Percentiles rank a stretch among this genome's conserved stretches.
These are phyloP conservation scores for Acridotheres tristis DNA, from an alignment of 2,797 vertebrate species.

Conservation along the genomic window DNA sequence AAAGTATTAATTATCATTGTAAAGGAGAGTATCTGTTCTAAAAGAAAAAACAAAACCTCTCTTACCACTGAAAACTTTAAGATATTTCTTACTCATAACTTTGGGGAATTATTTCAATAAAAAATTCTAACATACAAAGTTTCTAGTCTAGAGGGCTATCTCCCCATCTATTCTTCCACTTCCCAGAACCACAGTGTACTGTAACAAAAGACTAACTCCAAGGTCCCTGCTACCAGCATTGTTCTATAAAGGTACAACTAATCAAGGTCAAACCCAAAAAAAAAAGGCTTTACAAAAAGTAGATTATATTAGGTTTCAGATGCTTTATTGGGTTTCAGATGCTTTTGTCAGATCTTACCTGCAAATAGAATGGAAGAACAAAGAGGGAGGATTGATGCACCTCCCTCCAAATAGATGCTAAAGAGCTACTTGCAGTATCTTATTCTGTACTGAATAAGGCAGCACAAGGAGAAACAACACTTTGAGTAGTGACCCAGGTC, in stretches of 20 bases:
- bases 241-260: constrained; percentile 32
- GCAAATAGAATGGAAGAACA: not conserved
- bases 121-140: constrained; percentile 39
- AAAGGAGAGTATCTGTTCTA: not conserved
- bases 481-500: not conserved
- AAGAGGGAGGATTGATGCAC: not conserved
- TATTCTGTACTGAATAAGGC: not conserved
- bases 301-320: constrained; percentile 45
- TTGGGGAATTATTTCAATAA: not conserved
- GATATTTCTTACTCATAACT: constrained; percentile 46
- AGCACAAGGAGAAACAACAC: not conserved
- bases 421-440: not conserved
- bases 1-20: constrained; percentile 26
- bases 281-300: not conserved
- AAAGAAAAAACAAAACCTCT: not conserved
- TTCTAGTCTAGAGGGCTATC: not conserved
- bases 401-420: not conserved
- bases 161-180: not conserved
- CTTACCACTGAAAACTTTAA: constrained; percentile 19
- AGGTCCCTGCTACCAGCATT: not conserved
- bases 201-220: not conserved
- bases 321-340: constrained; percentile 54
- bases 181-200: not conserved
- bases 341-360: constrained; percentile 52
- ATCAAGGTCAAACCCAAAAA: not conserved